phyloP scores from a whole-genome alignment of 2,113 vertebrate species.

The Bungarus multicinctus region DNA sequence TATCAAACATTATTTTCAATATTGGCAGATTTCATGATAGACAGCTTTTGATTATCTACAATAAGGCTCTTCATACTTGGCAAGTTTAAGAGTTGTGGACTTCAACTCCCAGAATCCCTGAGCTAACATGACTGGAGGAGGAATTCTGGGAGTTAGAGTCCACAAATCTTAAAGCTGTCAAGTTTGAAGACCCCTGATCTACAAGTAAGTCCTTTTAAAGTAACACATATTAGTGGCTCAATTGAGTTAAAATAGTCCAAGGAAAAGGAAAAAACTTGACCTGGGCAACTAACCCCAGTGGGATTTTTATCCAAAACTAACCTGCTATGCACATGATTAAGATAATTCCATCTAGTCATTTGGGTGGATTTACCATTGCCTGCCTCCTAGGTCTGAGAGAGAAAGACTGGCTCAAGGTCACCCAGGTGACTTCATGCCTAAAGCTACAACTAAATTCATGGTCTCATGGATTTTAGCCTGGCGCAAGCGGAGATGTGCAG shows the following conservation, averaged over 20 bases:
- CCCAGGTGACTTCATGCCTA: not conserved
- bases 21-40: not conserved
- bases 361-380: not conserved
- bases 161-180: too few relatives aligned
- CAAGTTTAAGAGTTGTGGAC: too few relatives aligned
- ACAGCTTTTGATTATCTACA: not conserved
- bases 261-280: not conserved
- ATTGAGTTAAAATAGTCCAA: not conserved
- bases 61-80: not conserved
- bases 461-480: not conserved
- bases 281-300: not conserved
- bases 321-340: not conserved
- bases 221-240: not conserved
- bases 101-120: too few relatives aligned
- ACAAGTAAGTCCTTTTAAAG: not conserved
- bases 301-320: not conserved
- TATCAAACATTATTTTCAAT: not conserved
- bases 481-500: too few relatives aligned
- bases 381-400: not conserved
- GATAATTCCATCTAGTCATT: not conserved
- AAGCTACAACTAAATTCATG: not conserved
- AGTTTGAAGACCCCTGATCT: not conserved
- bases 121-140: too few relatives aligned
- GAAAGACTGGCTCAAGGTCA: not conserved
- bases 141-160: too few relatives aligned